phyloP scores from a whole-genome alignment of 2,113 vertebrate species.

The Xerus inauris region DNA sequence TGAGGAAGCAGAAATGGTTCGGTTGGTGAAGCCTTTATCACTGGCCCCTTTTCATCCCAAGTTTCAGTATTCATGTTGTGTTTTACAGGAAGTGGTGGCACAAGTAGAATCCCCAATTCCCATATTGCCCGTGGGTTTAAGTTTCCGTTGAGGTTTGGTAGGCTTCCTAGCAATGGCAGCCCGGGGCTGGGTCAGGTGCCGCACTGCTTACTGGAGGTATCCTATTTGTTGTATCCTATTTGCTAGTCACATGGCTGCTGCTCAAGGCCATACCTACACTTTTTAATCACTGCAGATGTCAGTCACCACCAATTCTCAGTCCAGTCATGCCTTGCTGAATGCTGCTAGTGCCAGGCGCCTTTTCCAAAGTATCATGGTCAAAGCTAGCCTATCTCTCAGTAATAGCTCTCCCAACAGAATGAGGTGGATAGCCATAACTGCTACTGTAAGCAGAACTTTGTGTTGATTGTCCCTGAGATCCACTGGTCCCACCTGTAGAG shows the following conservation, averaged over 20 bases:
- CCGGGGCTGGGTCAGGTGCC: conserved; percentile 88
- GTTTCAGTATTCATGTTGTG: conserved; percentile 99
- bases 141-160: conserved; percentile 16
- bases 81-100: conserved; percentile 98
- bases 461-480: conserved; percentile 99
- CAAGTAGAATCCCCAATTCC: conserved; percentile 91
- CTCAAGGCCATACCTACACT: conserved; percentile 95
- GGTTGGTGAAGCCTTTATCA: conserved; percentile 94
- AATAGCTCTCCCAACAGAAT: conserved; percentile 97
- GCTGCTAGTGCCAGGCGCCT: conserved; percentile 96
- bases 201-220: conserved; percentile 94
- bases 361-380: conserved; percentile 95
- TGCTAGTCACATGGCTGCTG: conserved; percentile 94
- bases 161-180: no score
- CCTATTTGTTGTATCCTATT: conserved; percentile 92
- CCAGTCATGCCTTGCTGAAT: conserved; percentile 98
- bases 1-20: conserved; percentile 93
- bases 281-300: conserved; percentile 95
- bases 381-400: conserved; percentile 97
- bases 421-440: conserved; percentile 97
- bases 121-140: conserved; percentile 96
- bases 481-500: conserved; percentile 98
- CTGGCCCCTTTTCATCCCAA: conserved; percentile 97
- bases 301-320: conserved; percentile 97
- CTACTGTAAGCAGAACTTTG: conserved; percentile 98